Evolutionary conservation across 2,888 invertebrate genomes (phyloP).

Genomic region (Zygaena filipendulae): DNA sequence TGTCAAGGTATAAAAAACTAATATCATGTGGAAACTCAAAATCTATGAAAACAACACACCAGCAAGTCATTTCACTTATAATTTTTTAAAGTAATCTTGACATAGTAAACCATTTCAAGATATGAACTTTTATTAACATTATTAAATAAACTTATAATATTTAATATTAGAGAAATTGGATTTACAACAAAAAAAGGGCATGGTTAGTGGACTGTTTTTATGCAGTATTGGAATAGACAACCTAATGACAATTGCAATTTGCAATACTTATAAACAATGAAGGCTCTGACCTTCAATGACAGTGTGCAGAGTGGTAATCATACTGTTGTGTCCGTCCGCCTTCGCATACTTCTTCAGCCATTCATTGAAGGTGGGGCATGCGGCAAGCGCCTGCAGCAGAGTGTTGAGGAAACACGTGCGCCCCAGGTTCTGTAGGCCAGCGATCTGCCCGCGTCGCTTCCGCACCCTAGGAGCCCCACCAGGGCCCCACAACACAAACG

Average conservation of each 20-base stretch:
- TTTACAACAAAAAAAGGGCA: too few relatives aligned
- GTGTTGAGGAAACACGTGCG: constrained; percentile 95
- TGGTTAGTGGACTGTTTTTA: too few relatives aligned
- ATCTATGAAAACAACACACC: too few relatives aligned
- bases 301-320: constrained; percentile 78
- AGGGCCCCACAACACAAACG: constrained; percentile 86
- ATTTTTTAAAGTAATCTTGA: too few relatives aligned
- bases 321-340: constrained; percentile 72
- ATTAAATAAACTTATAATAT: constrained; percentile 1
- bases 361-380: constrained; percentile 83
- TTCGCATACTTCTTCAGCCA: constrained; percentile 81
- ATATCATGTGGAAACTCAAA: too few relatives aligned
- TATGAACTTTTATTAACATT: too few relatives aligned
- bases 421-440: constrained; percentile 91
- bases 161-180: constrained; percentile 2
- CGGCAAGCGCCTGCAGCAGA: constrained; percentile 88
- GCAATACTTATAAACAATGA: too few relatives aligned
- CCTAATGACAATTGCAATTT: too few relatives aligned
- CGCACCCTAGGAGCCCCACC: constrained; percentile 71
- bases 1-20: too few relatives aligned
- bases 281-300: constrained; percentile 81
- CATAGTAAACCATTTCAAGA: too few relatives aligned
- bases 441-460: constrained; percentile 77
- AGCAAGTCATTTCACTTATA: too few relatives aligned
- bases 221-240: too few relatives aligned